Evolutionary conservation across 2,797 vertebrate species (phyloP).

Genomic region (Rhyacichthys aspro): DNA sequence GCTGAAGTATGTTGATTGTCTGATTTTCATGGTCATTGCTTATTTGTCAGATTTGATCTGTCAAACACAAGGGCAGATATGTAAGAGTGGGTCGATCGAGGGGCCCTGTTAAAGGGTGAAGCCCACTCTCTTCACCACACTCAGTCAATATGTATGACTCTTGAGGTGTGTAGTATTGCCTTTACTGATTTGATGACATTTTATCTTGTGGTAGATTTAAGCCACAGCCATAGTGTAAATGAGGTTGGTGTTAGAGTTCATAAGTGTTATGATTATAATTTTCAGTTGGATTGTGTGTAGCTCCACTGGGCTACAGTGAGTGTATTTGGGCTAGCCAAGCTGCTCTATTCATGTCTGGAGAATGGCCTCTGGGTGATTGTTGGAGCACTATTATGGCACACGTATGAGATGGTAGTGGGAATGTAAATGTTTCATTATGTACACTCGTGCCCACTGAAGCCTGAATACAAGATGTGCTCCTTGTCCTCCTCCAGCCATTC

Average conservation of each 20-base stretch:
- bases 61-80: conserved; percentile 34
- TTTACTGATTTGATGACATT: not conserved
- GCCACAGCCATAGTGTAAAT: too few relatives aligned
- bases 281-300: not conserved
- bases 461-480: conserved; percentile 56
- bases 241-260: too few relatives aligned
- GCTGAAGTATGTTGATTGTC: conserved; percentile 32
- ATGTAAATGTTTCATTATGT: conserved; percentile 65
- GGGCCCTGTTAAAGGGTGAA: conserved; percentile 32
- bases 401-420: conserved; percentile 38
- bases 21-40: conserved; percentile 60
- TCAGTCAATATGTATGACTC: not conserved
- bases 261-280: too few relatives aligned
- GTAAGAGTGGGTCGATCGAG: conserved; percentile 3
- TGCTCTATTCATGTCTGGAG: conserved; percentile 30
- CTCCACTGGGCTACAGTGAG: not conserved
- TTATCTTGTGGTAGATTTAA: not conserved
- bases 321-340: conserved; percentile 38
- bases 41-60: conserved; percentile 46
- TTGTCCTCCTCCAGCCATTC: conserved; percentile 57
- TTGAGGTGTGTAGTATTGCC: not conserved
- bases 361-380: conserved; percentile 30
- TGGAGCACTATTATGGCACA: conserved; percentile 27
- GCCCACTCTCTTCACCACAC: not conserved
- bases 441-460: conserved; percentile 59